These are phyloP conservation scores for Porphyrio hochstetteri DNA, from an alignment of 2,113 vertebrate species.

Conservation along the genomic window DNA sequence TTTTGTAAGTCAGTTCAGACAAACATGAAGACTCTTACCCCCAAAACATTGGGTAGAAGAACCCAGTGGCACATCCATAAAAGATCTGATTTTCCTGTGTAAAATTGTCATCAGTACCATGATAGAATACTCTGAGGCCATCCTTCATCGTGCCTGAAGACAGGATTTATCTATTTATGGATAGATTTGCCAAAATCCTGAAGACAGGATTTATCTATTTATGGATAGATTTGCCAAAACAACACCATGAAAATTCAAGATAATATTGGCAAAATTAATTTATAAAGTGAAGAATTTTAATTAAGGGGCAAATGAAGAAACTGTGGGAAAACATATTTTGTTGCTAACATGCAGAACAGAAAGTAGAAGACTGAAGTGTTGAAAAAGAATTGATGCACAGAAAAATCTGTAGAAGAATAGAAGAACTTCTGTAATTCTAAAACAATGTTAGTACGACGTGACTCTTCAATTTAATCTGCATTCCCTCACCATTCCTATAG, in stretches of 20 bases:
- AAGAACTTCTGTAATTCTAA: neutral
- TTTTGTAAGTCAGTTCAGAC: neutral
- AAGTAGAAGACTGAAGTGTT: neutral
- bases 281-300: neutral
- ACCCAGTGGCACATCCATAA: rapidly evolving
- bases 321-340: neutral
- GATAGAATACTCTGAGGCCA: neutral
- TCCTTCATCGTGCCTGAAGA: neutral
- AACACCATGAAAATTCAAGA: neutral
- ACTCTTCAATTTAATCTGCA: neutral
- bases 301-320: neutral
- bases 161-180: neutral
- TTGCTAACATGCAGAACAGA: neutral
- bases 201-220: neutral
- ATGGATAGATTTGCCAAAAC: neutral
- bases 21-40: neutral
- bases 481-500: neutral
- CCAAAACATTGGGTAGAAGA: neutral
- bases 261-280: neutral
- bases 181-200: too few relatives aligned
- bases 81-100: neutral
- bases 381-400: neutral
- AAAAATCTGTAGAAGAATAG: neutral
- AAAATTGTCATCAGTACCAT: neutral
- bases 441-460: neutral